Evolutionary conservation across 2,888 invertebrate species (phyloP), one percentile per base, ranked within the genome.

Genomic region (Drosophila histrio): DNA sequence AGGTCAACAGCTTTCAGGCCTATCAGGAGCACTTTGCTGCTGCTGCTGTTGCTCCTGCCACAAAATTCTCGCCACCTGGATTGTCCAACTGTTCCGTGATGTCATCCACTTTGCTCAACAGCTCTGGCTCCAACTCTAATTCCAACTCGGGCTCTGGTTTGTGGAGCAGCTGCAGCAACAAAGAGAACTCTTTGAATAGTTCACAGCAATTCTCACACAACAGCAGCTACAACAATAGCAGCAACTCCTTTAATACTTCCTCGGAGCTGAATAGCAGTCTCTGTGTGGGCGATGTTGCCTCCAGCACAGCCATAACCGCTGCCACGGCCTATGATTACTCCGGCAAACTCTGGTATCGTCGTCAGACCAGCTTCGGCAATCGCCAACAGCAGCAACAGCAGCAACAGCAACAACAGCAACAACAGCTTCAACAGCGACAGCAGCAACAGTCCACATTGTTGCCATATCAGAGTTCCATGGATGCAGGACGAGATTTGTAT

Each of bases 331-430:
- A 59, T 56, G 60, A 56, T 19, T 50, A 62, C 22, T 28, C 73
- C 17, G 44, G 64, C 34, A 90, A 89, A 36, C 54, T 91, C 2
- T 91, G 91, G 90, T 83, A 89, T 65, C 90, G 91, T 8, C 90
- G 90, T 22, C 83, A 89, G 46, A 56, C 67, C 4, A 64, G 66
- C 44, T 72, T 70, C 28, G 72, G 72, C 52, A 78, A 72, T 32
- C 80, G 73, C 9, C 80, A 75, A 17, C 78, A 80, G 7, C 73
- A 61, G 15, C 73, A 69, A 3, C 68, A 67, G 9, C 65, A 58
- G 0, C 73, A 67, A 5, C 63, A 56, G 9, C 65, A 68, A 3
- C 67, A 53, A 9, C 64, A 67, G 0, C 53, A 39, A 2, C 56
- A 43, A 1, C 63, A 50, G 0, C 50, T 47, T 5, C 75, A 59